Percentiles rank a stretch among this genome's conserved stretches.
Conservation (phyloP, 1,140 invertebrate species). For the Eurytemora carolleeae region DNA sequence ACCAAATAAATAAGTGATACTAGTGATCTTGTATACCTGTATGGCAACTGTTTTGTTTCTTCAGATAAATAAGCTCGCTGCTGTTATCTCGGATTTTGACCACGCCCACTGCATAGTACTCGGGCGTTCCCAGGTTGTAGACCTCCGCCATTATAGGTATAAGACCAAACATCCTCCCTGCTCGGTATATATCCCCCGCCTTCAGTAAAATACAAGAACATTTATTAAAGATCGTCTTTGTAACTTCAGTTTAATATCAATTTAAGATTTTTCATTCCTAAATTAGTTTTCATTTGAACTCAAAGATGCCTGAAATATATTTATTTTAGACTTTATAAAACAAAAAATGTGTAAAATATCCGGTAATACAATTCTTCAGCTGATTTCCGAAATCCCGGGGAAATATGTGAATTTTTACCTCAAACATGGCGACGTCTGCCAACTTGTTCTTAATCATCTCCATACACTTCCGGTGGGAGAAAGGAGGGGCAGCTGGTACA, state of each 20-base stretch:
- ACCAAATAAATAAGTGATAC: too few relatives aligned
- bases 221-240: too few relatives aligned
- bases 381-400: too few relatives aligned
- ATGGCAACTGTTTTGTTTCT: conserved; percentile 17
- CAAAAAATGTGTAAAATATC: too few relatives aligned
- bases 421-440: conserved; percentile 57
- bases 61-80: conserved; percentile 14
- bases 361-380: too few relatives aligned
- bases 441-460: conserved; percentile 38
- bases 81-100: conserved; percentile 35
- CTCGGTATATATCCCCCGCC: conserved; percentile 80
- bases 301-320: too few relatives aligned
- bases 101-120: conserved; percentile 86
- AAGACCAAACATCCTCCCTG: conserved; percentile 51
- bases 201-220: too few relatives aligned
- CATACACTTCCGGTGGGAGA: conserved; percentile 52
- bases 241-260: too few relatives aligned
- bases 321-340: too few relatives aligned
- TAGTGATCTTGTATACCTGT: conserved; percentile 16
- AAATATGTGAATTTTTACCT: neutral
- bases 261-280: too few relatives aligned
- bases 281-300: too few relatives aligned
- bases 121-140: conserved; percentile 57
- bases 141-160: conserved; percentile 74
- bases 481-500: neutral